Evolutionary conservation across 2,797 vertebrate species (phyloP).

Genomic region (Bucorvus abyssinicus): DNA sequence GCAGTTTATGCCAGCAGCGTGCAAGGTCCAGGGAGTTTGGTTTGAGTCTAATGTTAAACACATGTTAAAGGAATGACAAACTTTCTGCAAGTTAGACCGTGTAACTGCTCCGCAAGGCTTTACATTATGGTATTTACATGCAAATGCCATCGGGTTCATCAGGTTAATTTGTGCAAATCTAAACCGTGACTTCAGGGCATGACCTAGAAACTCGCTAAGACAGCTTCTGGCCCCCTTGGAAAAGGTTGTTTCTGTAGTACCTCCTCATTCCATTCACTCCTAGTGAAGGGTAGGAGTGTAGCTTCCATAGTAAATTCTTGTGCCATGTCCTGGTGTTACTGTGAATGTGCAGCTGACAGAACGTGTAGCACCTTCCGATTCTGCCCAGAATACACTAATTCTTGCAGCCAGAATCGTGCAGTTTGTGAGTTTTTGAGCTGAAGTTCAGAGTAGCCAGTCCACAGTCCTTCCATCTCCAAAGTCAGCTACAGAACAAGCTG

Average conservation of each 20-base stretch:
- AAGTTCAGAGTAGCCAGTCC: neutral
- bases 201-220: neutral
- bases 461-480: neutral
- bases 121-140: neutral
- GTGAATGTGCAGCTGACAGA: neutral
- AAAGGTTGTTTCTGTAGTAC: neutral
- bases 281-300: neutral
- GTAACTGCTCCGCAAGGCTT: neutral
- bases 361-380: neutral
- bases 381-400: neutral
- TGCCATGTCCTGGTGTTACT: fast-evolving
- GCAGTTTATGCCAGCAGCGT: neutral
- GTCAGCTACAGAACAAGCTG: neutral
- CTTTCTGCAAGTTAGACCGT: neutral
- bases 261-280: neutral
- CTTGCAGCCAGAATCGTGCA: neutral
- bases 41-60: neutral
- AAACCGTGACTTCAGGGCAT: neutral
- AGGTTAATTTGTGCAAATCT: neutral
- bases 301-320: neutral
- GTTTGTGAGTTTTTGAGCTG: neutral
- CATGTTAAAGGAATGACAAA: neutral
- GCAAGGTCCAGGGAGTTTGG: neutral
- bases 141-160: neutral
- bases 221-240: neutral